These are phyloP conservation scores for Nasua narica DNA, from an alignment of 2,797 vertebrate genomes.

Conservation along the genomic window DNA sequence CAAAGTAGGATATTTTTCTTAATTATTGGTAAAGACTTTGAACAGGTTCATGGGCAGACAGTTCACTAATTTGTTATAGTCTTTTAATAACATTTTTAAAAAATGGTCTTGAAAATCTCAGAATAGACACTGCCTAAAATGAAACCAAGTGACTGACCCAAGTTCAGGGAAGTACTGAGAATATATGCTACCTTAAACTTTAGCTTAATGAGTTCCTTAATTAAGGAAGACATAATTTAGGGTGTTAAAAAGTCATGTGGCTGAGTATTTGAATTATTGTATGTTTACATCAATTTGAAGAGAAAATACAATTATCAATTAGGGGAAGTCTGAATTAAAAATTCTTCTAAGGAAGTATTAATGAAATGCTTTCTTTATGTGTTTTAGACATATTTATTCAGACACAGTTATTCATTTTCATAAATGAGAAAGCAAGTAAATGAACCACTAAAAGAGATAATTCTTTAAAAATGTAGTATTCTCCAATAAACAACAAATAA, in stretches of 20 bases:
- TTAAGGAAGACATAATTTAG: slow-evolving; percentile 68
- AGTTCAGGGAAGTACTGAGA: slow-evolving; percentile 54
- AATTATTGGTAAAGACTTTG: slow-evolving; percentile 58
- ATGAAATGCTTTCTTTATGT: slow-evolving; percentile 57
- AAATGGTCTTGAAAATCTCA: slow-evolving; percentile 47
- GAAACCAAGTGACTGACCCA: slow-evolving; percentile 14
- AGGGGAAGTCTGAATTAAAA: slow-evolving; percentile 66
- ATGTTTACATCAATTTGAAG: slow-evolving; percentile 59
- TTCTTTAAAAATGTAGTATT: slow-evolving; percentile 31
- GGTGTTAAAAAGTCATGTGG: slow-evolving; percentile 28
- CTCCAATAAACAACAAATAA: slow-evolving; percentile 30
- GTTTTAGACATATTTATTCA: slow-evolving; percentile 52
- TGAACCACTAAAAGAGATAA: slow-evolving; percentile 17
- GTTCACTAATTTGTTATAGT: slow-evolving; percentile 45
- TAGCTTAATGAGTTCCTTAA: slow-evolving; percentile 58
- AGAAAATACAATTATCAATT: slow-evolving; percentile 62
- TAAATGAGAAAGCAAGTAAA: slow-evolving; percentile 68
- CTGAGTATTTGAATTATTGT: slow-evolving; percentile 64
- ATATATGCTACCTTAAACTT: slow-evolving; percentile 60
- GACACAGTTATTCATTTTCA: slow-evolving; percentile 52
- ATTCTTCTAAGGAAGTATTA: slow-evolving; percentile 48
- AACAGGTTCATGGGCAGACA: background rate
- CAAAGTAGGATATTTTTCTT: slow-evolving; percentile 38
- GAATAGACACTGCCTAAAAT: slow-evolving; percentile 48
- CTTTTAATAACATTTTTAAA: slow-evolving; percentile 43